Conservation (phyloP, 2,888 invertebrate genomes). For the Oscheius sp. region DNA sequence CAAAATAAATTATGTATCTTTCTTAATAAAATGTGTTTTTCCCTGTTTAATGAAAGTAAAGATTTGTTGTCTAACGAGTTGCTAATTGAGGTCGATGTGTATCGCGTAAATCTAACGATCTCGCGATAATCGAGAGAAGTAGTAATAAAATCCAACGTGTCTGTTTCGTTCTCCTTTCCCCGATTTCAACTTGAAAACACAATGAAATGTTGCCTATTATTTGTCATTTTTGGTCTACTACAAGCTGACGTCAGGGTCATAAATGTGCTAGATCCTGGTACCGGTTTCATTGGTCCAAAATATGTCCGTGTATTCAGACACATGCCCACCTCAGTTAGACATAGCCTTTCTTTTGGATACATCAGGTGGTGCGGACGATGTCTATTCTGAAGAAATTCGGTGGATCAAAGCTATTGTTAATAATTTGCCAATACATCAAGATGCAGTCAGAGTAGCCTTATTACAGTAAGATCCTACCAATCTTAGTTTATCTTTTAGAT, state of each 20-base stretch:
- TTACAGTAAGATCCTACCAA: slow-evolving; percentile 59
- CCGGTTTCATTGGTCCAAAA: background rate
- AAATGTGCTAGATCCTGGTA: slow-evolving; percentile 11
- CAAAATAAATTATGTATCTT: too few relatives aligned
- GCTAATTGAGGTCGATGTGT: slow-evolving; percentile 36
- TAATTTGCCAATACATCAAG: slow-evolving; percentile 62
- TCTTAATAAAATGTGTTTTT: too few relatives aligned
- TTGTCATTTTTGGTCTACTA: background rate
- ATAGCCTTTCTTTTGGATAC: slow-evolving; percentile 71
- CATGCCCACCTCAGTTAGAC: slow-evolving; percentile 69
- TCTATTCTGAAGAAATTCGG: slow-evolving; percentile 58
- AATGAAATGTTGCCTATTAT: background rate
- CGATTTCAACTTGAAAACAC: background rate
- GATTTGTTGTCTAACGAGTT: slow-evolving; percentile 5
- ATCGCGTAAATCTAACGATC: slow-evolving; percentile 25
- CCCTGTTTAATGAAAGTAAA: too few relatives aligned
- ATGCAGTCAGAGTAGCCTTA: slow-evolving; percentile 73
- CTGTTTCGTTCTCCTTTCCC: background rate
- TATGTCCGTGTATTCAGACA: slow-evolving; percentile 39
- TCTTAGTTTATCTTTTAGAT: slow-evolving; percentile 36
- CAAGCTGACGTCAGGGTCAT: background rate
- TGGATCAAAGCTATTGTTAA: slow-evolving; percentile 50
- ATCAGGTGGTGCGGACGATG: slow-evolving; percentile 64
- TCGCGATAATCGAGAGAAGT: slow-evolving; percentile 16
- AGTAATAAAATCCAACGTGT: slow-evolving; percentile 8